Evolutionary conservation across 2,888 invertebrate genomes (phyloP), one percentile per base, ranked within the genome.

Genomic region (Calameuta idolon): DNA sequence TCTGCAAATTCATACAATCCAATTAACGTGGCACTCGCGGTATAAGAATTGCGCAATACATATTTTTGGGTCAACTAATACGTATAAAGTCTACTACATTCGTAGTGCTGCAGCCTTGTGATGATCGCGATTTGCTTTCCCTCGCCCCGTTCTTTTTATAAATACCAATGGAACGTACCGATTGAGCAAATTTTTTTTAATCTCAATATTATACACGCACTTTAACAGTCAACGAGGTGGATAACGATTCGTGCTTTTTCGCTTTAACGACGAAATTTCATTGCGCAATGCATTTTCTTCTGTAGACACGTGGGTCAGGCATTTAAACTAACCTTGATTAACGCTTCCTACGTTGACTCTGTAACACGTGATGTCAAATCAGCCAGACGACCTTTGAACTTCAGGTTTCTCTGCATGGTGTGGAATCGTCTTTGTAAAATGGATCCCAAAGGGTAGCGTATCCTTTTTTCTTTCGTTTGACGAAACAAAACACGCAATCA

Each of bases 341-440:
- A 81, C 79, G 85, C 87, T 86, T 86, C 84, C 87, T 84, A 83
- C 86, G 84, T 87, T 85, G 85, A 84, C 83, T 86, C 85, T 84
- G 85, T 85, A 85, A 82, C 82, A 83, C 82, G 84, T 84, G 85
- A 78, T 15, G 15, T 55, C 23, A 55, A 55, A 55, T 9, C 23
- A 55, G 23, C 23, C 0, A 23, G 55, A 55, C 23, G 55, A 55
- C 23, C 55, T 55, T 55, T 55, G 55, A 23, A 23, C 55, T 55
- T 23, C 55, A 55, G 23, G 9, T 23, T 23, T 55, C 23, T 23
- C 15, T 55, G 55, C 55, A 55, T 55, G 9, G 5, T 55, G 23
- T 55, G 5, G 40, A 15, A 40, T 15, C 4, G 9, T 23, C 55
- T 55, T 55, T 9, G 55, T 9, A 55, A 55, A 55, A 23, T 55